Base-by-base conservation (phyloP, 1,140 invertebrate genomes). In the Dolichoris vasculosae region DNA sequence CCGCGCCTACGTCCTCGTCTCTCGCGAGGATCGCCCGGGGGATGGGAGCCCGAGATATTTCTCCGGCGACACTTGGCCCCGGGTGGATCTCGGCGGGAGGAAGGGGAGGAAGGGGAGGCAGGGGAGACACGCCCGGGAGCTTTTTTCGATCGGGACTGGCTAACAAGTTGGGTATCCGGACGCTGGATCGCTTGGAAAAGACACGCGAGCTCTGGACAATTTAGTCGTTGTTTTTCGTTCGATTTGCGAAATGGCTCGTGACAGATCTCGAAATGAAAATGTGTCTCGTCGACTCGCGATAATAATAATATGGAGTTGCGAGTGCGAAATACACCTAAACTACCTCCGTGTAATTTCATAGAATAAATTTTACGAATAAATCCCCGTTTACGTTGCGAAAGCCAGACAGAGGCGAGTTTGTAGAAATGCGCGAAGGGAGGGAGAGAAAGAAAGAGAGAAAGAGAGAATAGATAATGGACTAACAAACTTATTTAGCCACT, bases 231-330 rank as follows among this genome's bases (percentile, higher is more conserved):
- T 26, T 48, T 75, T 75, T 75, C 71, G n/a, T 75, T 75, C 8
- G 71, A 46, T 75, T 75, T 75, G 71, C 71, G 71, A 75, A 75
- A 75, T 75, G 30, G 40, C 43, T 46, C 40, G 71, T 46, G 71
- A 75, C 71, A 46, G 40, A 43, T 59, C 55, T 59, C 23, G n/a
- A 26, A 59, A 59, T 75, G n/a, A 48, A 46, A 46, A 75, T 46
- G 71, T 46, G 69, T 40, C 15, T 35, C 40, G 23, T 43, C 0
- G 30, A 20, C 35, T 32, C 67, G 2, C 67, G 67, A 69, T 69
- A 9, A 69, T 69, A 23, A 69, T 69, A 38, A 69, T 69, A 69
- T 38, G 32, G 32, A 69, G 35, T 38, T 38, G 35, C 67, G 67
- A 69, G 6, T 23, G 17, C 17, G 32, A 69, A 69, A 69, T 67